These are phyloP conservation scores for Monoplex corrugatus DNA, from an alignment of 2,888 invertebrate genomes.

Conservation along the genomic window DNA sequence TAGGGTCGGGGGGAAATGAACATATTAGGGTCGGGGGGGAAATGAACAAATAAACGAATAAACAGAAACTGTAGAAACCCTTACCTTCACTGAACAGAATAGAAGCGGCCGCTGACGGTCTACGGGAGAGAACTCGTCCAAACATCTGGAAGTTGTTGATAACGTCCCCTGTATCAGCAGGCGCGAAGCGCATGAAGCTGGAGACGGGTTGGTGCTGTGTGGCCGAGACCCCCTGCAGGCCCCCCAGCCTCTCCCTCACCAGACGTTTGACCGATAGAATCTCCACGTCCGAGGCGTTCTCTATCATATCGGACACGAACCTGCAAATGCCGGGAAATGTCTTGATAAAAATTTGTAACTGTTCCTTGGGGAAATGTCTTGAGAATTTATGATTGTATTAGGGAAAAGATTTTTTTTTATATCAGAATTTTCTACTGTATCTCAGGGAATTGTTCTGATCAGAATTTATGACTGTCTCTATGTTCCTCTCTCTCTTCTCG, in stretches of 20 bases:
- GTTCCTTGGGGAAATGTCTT: not conserved
- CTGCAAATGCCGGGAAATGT: not conserved
- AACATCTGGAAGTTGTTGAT: slow-evolving; percentile 59
- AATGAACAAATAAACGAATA: not conserved
- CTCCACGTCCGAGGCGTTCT: slow-evolving; percentile 53
- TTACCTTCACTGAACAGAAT: slow-evolving; percentile 51
- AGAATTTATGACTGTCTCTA: too few relatives aligned
- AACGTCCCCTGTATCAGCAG: slow-evolving; percentile 51
- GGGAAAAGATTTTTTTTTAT: too few relatives aligned
- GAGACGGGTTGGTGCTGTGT: slow-evolving; percentile 29
- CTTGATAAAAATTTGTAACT: too few relatives aligned
- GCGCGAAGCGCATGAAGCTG: slow-evolving; percentile 47
- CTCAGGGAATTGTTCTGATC: too few relatives aligned
- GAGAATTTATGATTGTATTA: too few relatives aligned
- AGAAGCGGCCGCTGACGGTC: slow-evolving; percentile 48
- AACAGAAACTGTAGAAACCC: not conserved
- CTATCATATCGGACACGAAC: slow-evolving; percentile 54
- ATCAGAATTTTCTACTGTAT: too few relatives aligned
- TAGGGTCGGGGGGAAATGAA: too few relatives aligned
- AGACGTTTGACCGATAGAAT: slow-evolving; percentile 55
- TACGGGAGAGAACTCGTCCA: slow-evolving; percentile 51
- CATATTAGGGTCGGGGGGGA: too few relatives aligned
- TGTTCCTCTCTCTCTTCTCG: too few relatives aligned
- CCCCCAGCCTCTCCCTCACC: slow-evolving; percentile 50
- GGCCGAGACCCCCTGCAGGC: slow-evolving; percentile 37